A percentile compares a stretch with the other conserved stretches of the same genome.
These are phyloP conservation scores for Drosophila sproati DNA, from an alignment of 1,140 invertebrate genomes.

Conservation along the genomic window DNA sequence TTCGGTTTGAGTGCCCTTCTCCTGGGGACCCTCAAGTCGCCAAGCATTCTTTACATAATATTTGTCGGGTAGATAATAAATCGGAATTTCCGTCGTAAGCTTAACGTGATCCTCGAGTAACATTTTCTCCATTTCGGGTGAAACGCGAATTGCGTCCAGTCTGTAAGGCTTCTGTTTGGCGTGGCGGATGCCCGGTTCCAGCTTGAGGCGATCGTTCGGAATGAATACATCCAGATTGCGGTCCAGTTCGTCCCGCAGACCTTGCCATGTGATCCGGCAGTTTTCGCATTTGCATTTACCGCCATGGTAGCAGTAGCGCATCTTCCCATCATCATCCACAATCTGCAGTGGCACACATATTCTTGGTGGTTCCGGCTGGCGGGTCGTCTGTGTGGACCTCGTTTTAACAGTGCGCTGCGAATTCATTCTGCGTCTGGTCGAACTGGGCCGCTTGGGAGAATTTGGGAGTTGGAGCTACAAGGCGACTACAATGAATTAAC, in stretches of 20 bases:
- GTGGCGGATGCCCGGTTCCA: conserved; percentile 49
- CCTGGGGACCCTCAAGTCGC: conserved; percentile 22
- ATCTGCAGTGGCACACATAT: conserved; percentile 54
- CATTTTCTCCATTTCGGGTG: conserved; percentile 37
- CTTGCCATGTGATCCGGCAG: conserved; percentile 34
- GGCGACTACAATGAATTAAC: background rate
- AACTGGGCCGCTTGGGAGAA: conserved; percentile 7
- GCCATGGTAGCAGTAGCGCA: conserved; percentile 69
- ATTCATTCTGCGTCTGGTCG: conserved; percentile 34
- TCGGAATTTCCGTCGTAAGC: conserved; percentile 36
- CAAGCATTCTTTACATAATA: conserved; percentile 40
- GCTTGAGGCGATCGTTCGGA: conserved; percentile 22
- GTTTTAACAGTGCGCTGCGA: conserved; percentile 40
- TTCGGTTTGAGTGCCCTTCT: conserved; percentile 62
- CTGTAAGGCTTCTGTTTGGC: conserved; percentile 54
- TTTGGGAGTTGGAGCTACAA: background rate
- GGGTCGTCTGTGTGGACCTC: conserved; percentile 48
- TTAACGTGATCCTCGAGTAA: conserved; percentile 54
- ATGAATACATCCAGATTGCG: conserved; percentile 48
- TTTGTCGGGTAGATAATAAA: conserved; percentile 55
- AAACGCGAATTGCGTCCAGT: conserved; percentile 28
- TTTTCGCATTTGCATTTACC: conserved; percentile 59
- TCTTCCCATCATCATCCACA: conserved; percentile 61
- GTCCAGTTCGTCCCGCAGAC: conserved; percentile 43
- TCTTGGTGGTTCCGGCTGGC: conserved; percentile 30